These are phyloP conservation scores for Bovichtus diacanthus DNA, from an alignment of 2,797 vertebrate species.

Conservation along the genomic window DNA sequence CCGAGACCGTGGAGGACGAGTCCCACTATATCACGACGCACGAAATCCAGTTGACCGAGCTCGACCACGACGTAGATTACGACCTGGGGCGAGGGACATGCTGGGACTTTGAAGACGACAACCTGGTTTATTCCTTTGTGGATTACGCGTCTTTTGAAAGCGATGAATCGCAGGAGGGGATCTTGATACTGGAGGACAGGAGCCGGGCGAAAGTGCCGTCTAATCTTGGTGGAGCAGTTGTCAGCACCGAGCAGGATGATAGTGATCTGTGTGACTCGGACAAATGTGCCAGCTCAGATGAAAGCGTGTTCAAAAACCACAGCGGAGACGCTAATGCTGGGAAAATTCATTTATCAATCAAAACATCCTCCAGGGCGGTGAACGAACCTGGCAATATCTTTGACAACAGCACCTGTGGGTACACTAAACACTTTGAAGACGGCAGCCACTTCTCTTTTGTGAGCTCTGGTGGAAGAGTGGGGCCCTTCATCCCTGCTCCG, in stretches of 20 bases:
- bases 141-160: slow-evolving; percentile 96
- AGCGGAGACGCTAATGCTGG: slow-evolving; percentile 72
- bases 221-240: slow-evolving; percentile 62
- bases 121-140: slow-evolving; percentile 95
- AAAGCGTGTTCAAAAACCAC: slow-evolving; percentile 81
- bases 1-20: slow-evolving; percentile 84
- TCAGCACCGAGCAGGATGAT: slow-evolving; percentile 84
- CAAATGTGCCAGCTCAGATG: slow-evolving; percentile 83
- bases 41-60: slow-evolving; percentile 96
- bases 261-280: slow-evolving; percentile 86
- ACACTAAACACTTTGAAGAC: slow-evolving; percentile 88
- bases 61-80: slow-evolving; percentile 93
- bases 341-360: slow-evolving; percentile 92
- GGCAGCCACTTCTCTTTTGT: slow-evolving; percentile 88
- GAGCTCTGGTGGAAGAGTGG: slow-evolving; percentile 85
- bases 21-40: slow-evolving; percentile 97
- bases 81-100: slow-evolving; percentile 91
- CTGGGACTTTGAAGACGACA: slow-evolving; percentile 95
- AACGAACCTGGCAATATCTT: slow-evolving; percentile 85
- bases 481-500: slow-evolving; percentile 89
- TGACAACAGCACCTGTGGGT: slow-evolving; percentile 80
- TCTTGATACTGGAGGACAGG: slow-evolving; percentile 72
- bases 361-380: slow-evolving; percentile 89
- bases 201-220: slow-evolving; percentile 61
- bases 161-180: slow-evolving; percentile 85